Percentiles rank a stretch among this genome's conserved stretches.
Evolutionary conservation across 92 coral and sea anemone genomes (phyloP).

Genomic region (Montipora capitata): DNA sequence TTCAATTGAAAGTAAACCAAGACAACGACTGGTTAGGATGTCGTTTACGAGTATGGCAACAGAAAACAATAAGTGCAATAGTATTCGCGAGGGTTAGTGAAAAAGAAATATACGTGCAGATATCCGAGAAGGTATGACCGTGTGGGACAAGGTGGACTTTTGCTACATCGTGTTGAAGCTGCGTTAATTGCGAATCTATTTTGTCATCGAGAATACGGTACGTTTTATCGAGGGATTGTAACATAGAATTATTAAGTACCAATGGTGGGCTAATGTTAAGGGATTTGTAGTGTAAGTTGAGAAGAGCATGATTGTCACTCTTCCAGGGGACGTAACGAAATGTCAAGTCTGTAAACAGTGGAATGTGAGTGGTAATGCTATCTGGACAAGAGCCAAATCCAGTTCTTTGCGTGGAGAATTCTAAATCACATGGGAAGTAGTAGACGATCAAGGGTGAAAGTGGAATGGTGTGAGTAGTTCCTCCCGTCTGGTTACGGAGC

Average conservation of each 20-base stretch:
- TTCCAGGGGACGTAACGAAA: slow-evolving; percentile 62
- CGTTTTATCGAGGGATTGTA: neutral
- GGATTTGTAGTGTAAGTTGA: neutral
- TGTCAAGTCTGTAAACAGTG: slow-evolving; percentile 28
- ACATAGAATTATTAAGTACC: neutral
- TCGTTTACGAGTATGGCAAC: neutral
- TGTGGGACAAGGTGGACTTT: neutral
- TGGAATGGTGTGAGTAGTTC: neutral
- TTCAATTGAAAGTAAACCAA: neutral
- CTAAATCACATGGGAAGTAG: slow-evolving; percentile 13
- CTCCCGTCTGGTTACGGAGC: neutral
- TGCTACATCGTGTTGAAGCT: neutral
- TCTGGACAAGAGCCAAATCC: slow-evolving; percentile 18
- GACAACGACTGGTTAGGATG: neutral
- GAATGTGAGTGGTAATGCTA: neutral
- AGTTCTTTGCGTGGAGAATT: neutral
- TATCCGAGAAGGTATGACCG: neutral
- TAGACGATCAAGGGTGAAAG: slow-evolving; percentile 3
- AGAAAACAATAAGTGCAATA: neutral
- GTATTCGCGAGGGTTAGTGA: neutral
- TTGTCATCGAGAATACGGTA: neutral
- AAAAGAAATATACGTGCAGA: neutral
- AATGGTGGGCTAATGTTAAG: slow-evolving; percentile 28
- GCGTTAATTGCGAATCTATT: neutral
- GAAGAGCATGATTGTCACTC: neutral